Conservation (phyloP, 2,113 vertebrate genomes). For the Mustela nigripes region DNA sequence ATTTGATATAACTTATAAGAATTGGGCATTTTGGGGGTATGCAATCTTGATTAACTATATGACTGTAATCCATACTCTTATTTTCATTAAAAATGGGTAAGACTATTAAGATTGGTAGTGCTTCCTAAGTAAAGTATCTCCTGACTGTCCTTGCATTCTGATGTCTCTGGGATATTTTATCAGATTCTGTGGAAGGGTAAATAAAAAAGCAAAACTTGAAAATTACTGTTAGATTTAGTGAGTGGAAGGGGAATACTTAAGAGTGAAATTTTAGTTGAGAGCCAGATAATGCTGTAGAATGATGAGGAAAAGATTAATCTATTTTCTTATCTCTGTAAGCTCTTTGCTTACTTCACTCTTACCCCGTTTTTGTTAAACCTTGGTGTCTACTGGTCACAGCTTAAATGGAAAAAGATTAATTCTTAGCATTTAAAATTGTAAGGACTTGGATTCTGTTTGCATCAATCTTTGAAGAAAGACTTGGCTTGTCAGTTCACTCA, state of each 20-base stretch:
- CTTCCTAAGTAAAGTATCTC: not conserved
- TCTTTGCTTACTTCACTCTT: not conserved
- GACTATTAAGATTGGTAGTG: not conserved
- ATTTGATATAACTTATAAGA: not conserved
- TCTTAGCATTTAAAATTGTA: not conserved
- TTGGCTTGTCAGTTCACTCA: not conserved
- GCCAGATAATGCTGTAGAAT: not conserved
- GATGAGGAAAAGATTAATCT: not conserved
- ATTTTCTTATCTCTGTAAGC: not conserved
- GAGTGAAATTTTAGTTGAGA: not conserved
- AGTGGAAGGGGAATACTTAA: not conserved
- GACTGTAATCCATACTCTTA: not conserved
- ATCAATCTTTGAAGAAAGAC: not conserved
- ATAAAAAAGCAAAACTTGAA: conserved; percentile 23
- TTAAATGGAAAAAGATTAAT: not conserved
- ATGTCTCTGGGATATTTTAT: not conserved
- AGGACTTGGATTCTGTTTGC: conserved; percentile 1
- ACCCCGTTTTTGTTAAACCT: not conserved
- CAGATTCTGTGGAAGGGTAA: not conserved
- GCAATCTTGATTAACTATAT: conserved; percentile 17
- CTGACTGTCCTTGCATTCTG: not conserved
- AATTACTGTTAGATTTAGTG: not conserved
- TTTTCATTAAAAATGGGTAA: not conserved
- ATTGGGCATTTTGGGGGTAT: not conserved
- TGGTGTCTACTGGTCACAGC: not conserved